A percentile compares a stretch with the other conserved stretches of the same genome.
phyloP scores from a whole-genome alignment of 37 sponge, comb jelly and placozoan species.

The Corticium candelabrum region DNA sequence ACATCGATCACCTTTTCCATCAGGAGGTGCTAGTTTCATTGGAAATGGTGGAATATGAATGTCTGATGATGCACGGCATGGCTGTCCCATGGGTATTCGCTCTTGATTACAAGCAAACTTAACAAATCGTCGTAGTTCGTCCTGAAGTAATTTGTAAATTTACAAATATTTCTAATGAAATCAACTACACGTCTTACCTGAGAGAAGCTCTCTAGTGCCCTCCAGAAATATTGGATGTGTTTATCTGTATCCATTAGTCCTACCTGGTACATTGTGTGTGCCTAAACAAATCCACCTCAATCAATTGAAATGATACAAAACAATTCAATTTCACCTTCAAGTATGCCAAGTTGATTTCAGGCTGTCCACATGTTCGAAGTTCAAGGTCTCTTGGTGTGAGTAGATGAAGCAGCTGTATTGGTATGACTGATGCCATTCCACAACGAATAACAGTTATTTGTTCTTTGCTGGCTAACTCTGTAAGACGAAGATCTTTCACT shows the following conservation, averaged over 20 bases:
- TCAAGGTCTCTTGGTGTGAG: constrained; percentile 71
- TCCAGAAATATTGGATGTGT: constrained; percentile 95
- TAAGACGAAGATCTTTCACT: constrained; percentile 34
- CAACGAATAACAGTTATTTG: constrained; percentile 45
- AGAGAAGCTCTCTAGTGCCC: constrained; percentile 73
- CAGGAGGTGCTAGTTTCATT: constrained; percentile 94
- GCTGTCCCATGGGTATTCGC: constrained; percentile 82
- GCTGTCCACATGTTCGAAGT: constrained; percentile 73
- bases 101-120: constrained; percentile 99
- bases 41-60: constrained; percentile 90
- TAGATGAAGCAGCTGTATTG: constrained; percentile 56
- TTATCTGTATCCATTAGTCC: constrained; percentile 76
- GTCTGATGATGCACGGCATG: constrained; percentile 44
- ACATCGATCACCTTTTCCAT: constrained; percentile 46
- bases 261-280: constrained; percentile 89
- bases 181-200: constrained; percentile 27
- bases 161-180: background rate
- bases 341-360: constrained; percentile 64
- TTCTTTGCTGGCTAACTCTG: constrained; percentile 46
- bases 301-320: background rate
- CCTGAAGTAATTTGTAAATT: constrained; percentile 23
- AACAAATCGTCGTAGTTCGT: constrained; percentile 84
- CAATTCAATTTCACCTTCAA: constrained; percentile 45
- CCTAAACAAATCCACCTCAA: constrained; percentile 11
- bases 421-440: constrained; percentile 84